Evolutionary conservation across 2,797 vertebrate species (phyloP), one percentile per base, ranked within the genome.

Genomic region (Molossus molossus): DNA sequence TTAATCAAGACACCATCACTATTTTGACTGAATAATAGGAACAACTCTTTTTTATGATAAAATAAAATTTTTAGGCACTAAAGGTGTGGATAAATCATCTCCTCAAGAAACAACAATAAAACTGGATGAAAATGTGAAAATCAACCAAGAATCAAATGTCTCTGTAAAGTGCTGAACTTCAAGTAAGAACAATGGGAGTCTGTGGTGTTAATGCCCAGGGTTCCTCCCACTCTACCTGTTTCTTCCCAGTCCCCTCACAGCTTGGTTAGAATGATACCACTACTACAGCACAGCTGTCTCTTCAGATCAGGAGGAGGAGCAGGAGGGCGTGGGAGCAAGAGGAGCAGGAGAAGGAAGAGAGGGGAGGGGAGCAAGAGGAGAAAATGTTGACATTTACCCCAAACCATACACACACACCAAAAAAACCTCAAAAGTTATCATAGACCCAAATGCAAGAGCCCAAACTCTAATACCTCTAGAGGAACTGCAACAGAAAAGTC

Each of bases 41-140:
- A 79, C 3, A 14, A 89, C n/a, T 5, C 0, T 76, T 15, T 91
- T 40, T 27, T 18, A 91, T 89, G 64, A 67, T 62, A 65, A 72
- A 95, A 40, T 33, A 40, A 6, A n/a, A 48, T 23, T 48, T 75
- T 4, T 20, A 75, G n/a, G 18, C 17, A 69, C 4, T 90, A 87
- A 84, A 79, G 4, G 29, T 0, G 27, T 57, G 62, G 83, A 81
- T 9, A 92, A 87, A 87, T 45, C 1, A 9, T 72, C 13, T 73
- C 58, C 9, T 17, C 21, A 72, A 69, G 64, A 29, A 90, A 62
- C 12, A 75, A 57, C 12, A 53, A 40, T 62, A 65, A 89, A 89
- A 60, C 15, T 72, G 53, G 37, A 82, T 9, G 76, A n/a, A 88
- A 76, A 85, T n/a, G 25, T 94, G 29, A 77, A 94, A 94, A 65